Base-by-base conservation (phyloP, 2,113 vertebrate species). In the Hyaena hyaena region DNA sequence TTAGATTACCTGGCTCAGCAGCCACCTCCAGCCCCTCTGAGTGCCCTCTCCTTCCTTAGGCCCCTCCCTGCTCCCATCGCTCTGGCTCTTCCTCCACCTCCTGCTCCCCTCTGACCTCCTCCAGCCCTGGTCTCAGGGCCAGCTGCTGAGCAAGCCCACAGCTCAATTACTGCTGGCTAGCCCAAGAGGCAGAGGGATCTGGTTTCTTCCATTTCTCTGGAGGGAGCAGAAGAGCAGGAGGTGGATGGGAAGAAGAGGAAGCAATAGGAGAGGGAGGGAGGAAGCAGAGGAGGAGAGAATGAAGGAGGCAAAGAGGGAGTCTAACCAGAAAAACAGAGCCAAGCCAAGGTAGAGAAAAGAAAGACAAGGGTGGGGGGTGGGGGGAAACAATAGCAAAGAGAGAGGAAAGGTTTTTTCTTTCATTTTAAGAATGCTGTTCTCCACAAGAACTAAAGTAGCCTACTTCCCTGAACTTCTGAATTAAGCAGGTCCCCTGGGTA, bases 1-100 rank as follows among this genome's bases (percentile, higher is more conserved):
- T 98, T 98, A 96, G 96, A 98, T 98, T 98, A 97, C 97, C 97
- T 96, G 97, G 93, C 94, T 97, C 90, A 94, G 95, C 35, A 74
- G 94, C 90, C 94, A 77, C 96, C 95, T 97, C 92, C 96, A 96
- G 90, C 88, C 96, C 92, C 74, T 71, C 31, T 1, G 95, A 80
- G 95, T 71, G 86, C 69, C 86, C 93, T 89, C n/a, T 8, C 50
- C 50, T 58, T 92, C 96, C 77, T 61, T 48, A 45, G 53, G 10
- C 26, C 92, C 85, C 86, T 93, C 61, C 88, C 77, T 35, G 74
- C n/a, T 66, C 19, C 61, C 45, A n/a, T 58, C 45, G 26, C 69
- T 76, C 50, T 39, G 16, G 10, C 63, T 76, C 79, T n/a, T 50
- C 53, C 6, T 53, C 82, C 14, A 9, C 73, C 53, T 74, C 69